Conservation (phyloP, 2,888 invertebrate species). For the Zootermopsis nevadensis region DNA sequence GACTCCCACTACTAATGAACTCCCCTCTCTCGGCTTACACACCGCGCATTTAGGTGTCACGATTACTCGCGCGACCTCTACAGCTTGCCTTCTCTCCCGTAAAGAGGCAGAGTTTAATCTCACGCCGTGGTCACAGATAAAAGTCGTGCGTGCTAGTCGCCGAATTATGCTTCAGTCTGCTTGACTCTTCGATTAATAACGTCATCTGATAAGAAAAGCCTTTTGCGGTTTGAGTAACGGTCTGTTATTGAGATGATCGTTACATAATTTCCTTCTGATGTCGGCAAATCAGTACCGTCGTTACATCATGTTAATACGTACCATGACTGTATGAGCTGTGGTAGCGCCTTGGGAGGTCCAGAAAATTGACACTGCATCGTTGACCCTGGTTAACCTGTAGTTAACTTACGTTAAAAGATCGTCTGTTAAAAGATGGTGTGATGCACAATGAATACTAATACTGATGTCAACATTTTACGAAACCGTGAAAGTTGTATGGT, state of each 20-base stretch:
- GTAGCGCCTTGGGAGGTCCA: slow-evolving; percentile 17
- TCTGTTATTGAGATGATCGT: neutral
- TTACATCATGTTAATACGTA: neutral
- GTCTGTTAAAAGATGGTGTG: neutral
- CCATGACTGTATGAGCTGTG: neutral
- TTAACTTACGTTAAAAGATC: slow-evolving; percentile 1
- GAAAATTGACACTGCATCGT: slow-evolving; percentile 12
- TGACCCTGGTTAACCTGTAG: slow-evolving; percentile 35
- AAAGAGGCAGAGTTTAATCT: too few species aligned
- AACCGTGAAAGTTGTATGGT: neutral
- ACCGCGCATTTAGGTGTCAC: too few species aligned
- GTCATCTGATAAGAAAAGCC: neutral
- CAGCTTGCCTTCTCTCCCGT: too few species aligned
- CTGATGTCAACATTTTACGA: neutral
- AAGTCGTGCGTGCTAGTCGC: too few species aligned
- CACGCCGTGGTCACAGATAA: too few species aligned
- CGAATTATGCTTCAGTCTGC: neutral
- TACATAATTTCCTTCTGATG: neutral
- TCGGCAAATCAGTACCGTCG: neutral
- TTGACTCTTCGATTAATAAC: neutral
- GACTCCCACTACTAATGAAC: too few species aligned
- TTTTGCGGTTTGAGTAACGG: neutral
- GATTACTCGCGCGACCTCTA: too few species aligned
- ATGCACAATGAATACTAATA: slow-evolving; percentile 4
- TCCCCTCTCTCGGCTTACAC: too few species aligned